These are phyloP conservation scores for Catocala sponsa DNA, from an alignment of 2,888 invertebrate genomes.

Conservation along the genomic window DNA sequence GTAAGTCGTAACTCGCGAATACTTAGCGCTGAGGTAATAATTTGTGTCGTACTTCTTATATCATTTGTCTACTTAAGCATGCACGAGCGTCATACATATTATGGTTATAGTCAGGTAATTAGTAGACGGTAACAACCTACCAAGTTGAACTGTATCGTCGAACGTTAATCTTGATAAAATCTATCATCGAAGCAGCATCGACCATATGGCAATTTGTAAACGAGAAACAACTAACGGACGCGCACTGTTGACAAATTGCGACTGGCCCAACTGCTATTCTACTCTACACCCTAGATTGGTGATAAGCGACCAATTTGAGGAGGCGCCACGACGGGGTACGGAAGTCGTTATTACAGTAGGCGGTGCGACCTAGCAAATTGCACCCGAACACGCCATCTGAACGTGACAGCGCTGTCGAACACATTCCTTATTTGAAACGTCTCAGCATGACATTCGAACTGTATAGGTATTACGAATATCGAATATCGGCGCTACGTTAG, in stretches of 20 bases:
- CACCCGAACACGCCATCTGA: conserved; percentile 85
- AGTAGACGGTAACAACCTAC: conserved; percentile 7
- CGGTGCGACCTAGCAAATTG: conserved; percentile 85
- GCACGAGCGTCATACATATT: conserved; percentile 1
- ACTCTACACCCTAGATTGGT: conserved; percentile 85
- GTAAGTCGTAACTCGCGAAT: conserved; percentile 70
- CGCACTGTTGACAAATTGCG: conserved; percentile 82
- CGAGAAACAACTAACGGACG: conserved; percentile 70
- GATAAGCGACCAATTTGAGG: conserved; percentile 88
- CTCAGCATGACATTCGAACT: conserved; percentile 77
- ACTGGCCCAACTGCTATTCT: conserved; percentile 80
- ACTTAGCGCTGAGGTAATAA: conserved; percentile 68
- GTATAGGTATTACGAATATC: conserved; percentile 70
- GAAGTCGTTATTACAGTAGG: conserved; percentile 88
- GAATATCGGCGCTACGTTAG: conserved; percentile 54
- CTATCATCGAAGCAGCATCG: conserved; percentile 41
- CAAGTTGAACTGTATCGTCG: conserved; percentile 2
- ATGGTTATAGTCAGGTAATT: background rate
- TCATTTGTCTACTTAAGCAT: conserved; percentile 35
- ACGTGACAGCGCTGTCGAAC: conserved; percentile 87
- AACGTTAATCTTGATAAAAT: conserved; percentile 33
- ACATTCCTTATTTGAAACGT: conserved; percentile 85
- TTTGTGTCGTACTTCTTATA: conserved; percentile 61
- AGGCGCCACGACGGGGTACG: conserved; percentile 87
- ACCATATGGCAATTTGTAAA: conserved; percentile 63